phyloP scores from a whole-genome alignment of 2,113 vertebrate genomes.

The Astur gentilis region DNA sequence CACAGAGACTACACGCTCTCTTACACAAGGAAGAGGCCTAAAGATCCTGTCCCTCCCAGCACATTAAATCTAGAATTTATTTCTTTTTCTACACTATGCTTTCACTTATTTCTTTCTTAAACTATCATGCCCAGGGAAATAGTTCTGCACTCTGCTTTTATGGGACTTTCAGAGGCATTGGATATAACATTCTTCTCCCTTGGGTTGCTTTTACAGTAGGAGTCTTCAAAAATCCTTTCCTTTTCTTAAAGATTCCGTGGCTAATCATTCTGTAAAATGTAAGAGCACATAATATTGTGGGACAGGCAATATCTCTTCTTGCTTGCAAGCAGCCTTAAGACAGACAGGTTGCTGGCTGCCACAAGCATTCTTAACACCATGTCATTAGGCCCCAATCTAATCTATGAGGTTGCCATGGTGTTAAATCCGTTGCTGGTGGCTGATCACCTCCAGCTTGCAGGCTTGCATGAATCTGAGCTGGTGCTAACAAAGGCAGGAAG shows the following conservation, averaged over 20 bases:
- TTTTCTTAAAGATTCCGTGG: neutral
- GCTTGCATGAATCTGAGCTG: neutral
- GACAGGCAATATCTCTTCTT: neutral
- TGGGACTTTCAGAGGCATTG: neutral
- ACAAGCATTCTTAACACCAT: neutral
- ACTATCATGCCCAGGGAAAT: rapidly evolving
- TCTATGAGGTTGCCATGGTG: neutral
- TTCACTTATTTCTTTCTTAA: neutral
- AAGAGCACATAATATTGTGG: neutral
- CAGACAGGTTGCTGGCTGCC: neutral
- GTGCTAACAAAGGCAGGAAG: neutral
- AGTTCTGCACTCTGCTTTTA: neutral
- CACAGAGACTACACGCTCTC: neutral
- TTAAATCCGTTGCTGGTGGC: neutral
- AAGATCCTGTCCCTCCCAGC: neutral
- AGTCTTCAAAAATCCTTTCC: neutral
- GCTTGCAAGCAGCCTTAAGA: neutral
- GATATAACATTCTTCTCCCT: neutral
- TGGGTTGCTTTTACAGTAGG: neutral
- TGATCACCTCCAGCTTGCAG: neutral
- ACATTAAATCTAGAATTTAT: neutral
- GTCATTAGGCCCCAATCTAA: neutral
- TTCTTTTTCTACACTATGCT: neutral
- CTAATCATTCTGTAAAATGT: neutral
- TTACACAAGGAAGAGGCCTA: no score